Evolutionary conservation across 2,797 vertebrate genomes (phyloP), one percentile per base, ranked within the genome.

Genomic region (Synaphobranchus kaupii): DNA sequence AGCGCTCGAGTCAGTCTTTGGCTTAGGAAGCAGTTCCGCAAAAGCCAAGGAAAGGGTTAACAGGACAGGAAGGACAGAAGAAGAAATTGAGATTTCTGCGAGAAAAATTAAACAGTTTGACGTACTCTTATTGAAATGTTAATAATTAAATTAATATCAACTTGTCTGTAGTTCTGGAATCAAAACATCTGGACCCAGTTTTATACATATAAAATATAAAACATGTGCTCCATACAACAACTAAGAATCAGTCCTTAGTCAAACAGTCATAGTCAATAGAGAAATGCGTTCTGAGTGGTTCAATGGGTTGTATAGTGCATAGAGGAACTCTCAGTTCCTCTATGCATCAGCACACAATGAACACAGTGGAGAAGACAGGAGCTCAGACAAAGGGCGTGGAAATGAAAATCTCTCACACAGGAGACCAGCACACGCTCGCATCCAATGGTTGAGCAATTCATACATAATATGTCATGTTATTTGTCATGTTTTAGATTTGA

Each of bases 1-100:
- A 93, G 89, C 90, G 85, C 20, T 91, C 90, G 90, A 89, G 87
- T 89, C 88, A 93, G 86, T 86, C 87, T 86, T 88, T 86, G 84
- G 76, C 48, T 52, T 68, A 83, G 76, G 84, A 15, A 83, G 84
- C 71, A 90, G 90, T 93, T 91, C 90, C n/a, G 9, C 68, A 92
- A 86, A 39, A 90, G 87, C 8, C 44, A 88, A 88, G 0, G 22
- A 89, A 89, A 94, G 81, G 85, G 84, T 82, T 84, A 93, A 90
- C 89, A 89, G 92, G 86, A 94, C 48, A 78, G 17, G 73, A 78
- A 39, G 20, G 34, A 78, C 47, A 89, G 89, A 89, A 90, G 89
- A 88, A 28, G 85, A 90, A 93, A 89, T 88, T 1, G 88, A 20
- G 63, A 93, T 34, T 68, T 78, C 44, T 47, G 20, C 22, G 39